phyloP scores from a whole-genome alignment of 2,113 vertebrate genomes.

The Azemiops feae region DNA sequence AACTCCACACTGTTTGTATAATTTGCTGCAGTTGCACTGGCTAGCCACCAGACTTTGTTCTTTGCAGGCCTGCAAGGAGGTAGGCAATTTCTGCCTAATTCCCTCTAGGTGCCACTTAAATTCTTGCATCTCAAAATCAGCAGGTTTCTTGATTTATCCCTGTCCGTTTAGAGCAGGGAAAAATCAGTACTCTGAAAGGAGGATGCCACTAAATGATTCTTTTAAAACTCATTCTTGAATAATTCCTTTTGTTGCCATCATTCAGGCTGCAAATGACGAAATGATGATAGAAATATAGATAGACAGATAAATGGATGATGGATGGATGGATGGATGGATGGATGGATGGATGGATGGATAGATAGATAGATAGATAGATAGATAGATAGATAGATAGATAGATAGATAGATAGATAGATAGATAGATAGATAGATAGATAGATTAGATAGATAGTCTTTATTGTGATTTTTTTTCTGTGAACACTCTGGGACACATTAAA shows the following conservation, averaged over 20 bases:
- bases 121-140: background rate
- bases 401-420: too few relatives aligned
- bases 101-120: constrained; percentile 46
- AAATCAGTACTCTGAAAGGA: background rate
- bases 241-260: background rate
- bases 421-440: too few relatives aligned
- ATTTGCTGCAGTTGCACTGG: constrained; percentile 44
- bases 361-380: too few relatives aligned
- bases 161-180: background rate
- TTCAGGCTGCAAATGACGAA: background rate
- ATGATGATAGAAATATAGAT: background rate
- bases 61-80: constrained; percentile 49
- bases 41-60: constrained; percentile 57
- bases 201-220: background rate
- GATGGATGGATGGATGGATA: too few relatives aligned
- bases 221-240: background rate
- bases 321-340: too few relatives aligned
- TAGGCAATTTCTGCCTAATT: constrained; percentile 42
- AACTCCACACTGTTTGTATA: constrained; percentile 30
- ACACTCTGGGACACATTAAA: background rate
- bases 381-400: too few relatives aligned
- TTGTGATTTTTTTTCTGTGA: background rate
- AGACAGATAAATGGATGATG: too few relatives aligned
- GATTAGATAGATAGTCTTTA: background rate
- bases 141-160: background rate